A percentile compares a stretch with the other conserved stretches of the same genome.
Conservation (phyloP, 2,113 vertebrate genomes). For the Aldabrachelys gigantea region DNA sequence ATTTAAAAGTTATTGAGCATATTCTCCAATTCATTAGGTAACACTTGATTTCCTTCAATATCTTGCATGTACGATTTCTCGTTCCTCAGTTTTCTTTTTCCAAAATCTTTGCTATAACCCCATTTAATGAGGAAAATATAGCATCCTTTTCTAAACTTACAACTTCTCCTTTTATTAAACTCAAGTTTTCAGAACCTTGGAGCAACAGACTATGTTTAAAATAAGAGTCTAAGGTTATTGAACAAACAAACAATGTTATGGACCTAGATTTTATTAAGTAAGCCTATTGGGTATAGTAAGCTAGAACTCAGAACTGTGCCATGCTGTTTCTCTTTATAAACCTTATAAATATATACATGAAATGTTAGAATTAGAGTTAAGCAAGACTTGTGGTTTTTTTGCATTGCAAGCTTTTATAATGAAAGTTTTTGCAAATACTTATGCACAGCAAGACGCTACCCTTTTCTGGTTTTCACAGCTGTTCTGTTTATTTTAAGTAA, state of each 20-base stretch:
- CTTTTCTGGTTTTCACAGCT: neutral
- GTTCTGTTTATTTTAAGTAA: neutral
- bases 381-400: neutral
- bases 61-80: neutral
- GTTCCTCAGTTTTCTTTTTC: neutral
- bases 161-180: neutral
- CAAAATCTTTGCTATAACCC: neutral
- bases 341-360: neutral
- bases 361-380: neutral
- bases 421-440: neutral
- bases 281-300: neutral
- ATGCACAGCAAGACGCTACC: neutral
- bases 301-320: neutral
- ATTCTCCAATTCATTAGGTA: neutral
- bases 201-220: neutral
- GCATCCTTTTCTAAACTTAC: neutral
- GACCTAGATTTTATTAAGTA: neutral
- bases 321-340: slow-evolving; percentile 20
- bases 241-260: neutral
- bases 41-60: neutral
- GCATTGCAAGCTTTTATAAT: neutral
- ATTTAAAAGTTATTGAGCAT: neutral
- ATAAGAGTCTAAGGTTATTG: no score
- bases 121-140: neutral
- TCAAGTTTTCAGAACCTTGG: neutral